Conservation (phyloP, 2,888 invertebrate genomes). For the Camptogramma bilineatum region DNA sequence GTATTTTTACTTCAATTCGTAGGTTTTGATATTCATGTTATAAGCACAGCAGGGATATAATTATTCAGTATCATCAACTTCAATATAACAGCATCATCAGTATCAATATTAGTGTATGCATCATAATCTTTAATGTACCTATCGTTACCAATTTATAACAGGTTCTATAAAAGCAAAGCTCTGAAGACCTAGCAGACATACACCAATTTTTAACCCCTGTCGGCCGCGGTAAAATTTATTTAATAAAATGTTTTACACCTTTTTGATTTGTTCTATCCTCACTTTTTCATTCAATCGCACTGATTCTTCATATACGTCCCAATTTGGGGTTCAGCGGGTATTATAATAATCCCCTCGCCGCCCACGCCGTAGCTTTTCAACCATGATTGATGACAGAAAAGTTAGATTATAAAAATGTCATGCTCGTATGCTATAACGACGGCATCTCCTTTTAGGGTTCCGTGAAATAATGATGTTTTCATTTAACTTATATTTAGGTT, state of each 20-base stretch:
- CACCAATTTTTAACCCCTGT: no score
- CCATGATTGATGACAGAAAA: constrained; percentile 45
- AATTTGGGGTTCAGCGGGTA: constrained; percentile 39
- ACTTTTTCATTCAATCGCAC: constrained; percentile 15
- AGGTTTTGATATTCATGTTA: no score
- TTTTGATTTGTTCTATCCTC: background rate
- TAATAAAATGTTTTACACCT: background rate
- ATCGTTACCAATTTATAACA: no score
- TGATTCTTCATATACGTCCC: constrained; percentile 29
- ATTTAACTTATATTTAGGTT: background rate
- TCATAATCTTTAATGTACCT: no score
- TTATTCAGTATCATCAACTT: no score
- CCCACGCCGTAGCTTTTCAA: constrained; percentile 37
- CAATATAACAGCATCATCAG: no score
- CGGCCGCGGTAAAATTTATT: no score
- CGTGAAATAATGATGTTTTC: background rate
- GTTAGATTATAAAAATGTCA: constrained; percentile 42
- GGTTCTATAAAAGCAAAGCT: no score
- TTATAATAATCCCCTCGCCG: constrained; percentile 42
- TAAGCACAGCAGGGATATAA: no score
- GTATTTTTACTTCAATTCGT: no score
- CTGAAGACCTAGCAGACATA: no score
- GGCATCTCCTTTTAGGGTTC: constrained; percentile 29
- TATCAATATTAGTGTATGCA: no score
- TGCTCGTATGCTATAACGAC: constrained; percentile 31